These are phyloP conservation scores for Drosophila oshimai DNA, from an alignment of 1,140 invertebrate species.

Conservation along the genomic window DNA sequence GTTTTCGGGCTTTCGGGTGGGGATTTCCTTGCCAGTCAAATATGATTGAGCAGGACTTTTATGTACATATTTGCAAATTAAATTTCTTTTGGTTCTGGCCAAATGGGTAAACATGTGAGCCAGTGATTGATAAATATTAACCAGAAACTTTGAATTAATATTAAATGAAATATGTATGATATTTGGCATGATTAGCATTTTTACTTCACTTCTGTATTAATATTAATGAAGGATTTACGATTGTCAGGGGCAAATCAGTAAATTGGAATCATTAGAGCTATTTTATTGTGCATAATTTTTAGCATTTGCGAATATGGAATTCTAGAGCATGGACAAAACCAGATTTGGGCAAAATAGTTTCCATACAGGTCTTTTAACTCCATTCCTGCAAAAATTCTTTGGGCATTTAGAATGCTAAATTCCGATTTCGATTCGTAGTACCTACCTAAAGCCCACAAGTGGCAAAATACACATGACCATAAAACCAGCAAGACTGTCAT, in stretches of 20 bases:
- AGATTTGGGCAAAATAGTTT: conserved; percentile 24
- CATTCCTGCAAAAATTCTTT: conserved; percentile 30
- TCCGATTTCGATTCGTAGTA: conserved; percentile 27
- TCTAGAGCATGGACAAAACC: conserved; percentile 31
- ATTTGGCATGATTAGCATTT: background rate
- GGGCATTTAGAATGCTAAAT: too few relatives aligned
- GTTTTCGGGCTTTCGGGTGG: too few relatives aligned
- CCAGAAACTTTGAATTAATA: conserved; percentile 11
- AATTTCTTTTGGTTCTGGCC: conserved; percentile 13
- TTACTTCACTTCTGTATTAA: conserved; percentile 9
- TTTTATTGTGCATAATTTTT: conserved; percentile 17
- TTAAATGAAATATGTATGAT: conserved; percentile 3
- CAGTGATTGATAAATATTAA: conserved; percentile 21
- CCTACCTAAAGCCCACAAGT: conserved; percentile 68
- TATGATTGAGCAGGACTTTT: conserved; percentile 30
- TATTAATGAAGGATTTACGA: conserved; percentile 38
- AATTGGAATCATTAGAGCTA: conserved; percentile 23
- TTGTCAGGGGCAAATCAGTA: conserved; percentile 7
- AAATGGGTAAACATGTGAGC: conserved; percentile 25
- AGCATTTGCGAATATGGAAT: conserved; percentile 27
- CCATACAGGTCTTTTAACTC: conserved; percentile 41
- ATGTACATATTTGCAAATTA: conserved; percentile 44
- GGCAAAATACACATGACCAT: conserved; percentile 65
- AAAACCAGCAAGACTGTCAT: conserved; percentile 60
- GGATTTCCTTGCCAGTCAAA: conserved; percentile 5